A percentile compares a stretch with the other conserved stretches of the same genome.
These are phyloP conservation scores for Gasterosteus aculeatus DNA, from an alignment of 2,113 vertebrate species.

Conservation along the genomic window DNA sequence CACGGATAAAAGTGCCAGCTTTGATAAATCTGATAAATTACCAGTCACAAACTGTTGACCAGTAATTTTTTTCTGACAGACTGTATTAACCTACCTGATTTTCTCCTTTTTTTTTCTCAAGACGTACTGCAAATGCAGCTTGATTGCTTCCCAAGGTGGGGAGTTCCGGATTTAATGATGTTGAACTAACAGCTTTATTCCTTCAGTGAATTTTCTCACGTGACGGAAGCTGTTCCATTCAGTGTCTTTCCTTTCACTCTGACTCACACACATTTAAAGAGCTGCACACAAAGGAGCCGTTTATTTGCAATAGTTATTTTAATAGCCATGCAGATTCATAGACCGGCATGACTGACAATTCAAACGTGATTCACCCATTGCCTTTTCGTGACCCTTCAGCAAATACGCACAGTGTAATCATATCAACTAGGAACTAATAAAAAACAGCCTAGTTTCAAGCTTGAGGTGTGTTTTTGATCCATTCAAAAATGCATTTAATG, in stretches of 20 bases:
- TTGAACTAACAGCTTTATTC: slow-evolving; percentile 43
- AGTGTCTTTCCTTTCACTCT: not conserved
- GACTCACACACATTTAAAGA: not conserved
- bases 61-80: slow-evolving; percentile 55
- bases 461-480: not conserved
- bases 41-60: slow-evolving; percentile 67
- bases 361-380: not conserved
- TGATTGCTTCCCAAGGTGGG: slow-evolving; percentile 53
- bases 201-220: slow-evolving; percentile 1
- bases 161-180: slow-evolving; percentile 50
- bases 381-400: not conserved
- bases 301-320: not conserved
- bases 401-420: not conserved
- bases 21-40: slow-evolving; percentile 72
- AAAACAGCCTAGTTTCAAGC: not conserved
- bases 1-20: slow-evolving; percentile 55
- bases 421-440: not conserved
- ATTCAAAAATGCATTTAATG: not conserved
- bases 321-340: not conserved
- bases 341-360: not conserved
- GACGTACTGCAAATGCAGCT: slow-evolving; percentile 41
- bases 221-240: not conserved
- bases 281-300: not conserved
- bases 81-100: slow-evolving; percentile 28
- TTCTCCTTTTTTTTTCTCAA: slow-evolving; percentile 29